Percentiles rank a stretch among this genome's conserved stretches.
Evolutionary conservation across 1,140 invertebrate species (phyloP).

Genomic region (Teleopsis dalmanni): DNA sequence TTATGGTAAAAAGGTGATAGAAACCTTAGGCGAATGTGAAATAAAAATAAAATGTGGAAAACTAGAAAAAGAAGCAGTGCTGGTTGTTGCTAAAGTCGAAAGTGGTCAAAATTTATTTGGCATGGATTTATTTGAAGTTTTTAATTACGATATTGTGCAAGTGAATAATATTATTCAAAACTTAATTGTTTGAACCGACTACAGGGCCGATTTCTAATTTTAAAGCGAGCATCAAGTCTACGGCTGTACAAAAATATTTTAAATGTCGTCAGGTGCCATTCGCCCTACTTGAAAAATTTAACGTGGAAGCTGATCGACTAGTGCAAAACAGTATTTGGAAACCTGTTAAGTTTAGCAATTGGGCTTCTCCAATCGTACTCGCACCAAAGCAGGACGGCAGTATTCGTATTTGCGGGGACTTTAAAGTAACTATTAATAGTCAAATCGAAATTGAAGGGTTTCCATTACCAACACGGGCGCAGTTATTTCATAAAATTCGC

Average conservation of each 20-base stretch:
- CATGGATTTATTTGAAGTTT: constrained; percentile 1
- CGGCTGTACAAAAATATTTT: constrained; percentile 6
- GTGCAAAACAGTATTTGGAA: constrained; percentile 15
- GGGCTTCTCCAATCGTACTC: constrained; percentile 40
- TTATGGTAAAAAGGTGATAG: too few relatives aligned
- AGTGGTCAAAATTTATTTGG: constrained; percentile 9
- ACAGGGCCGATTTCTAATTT: constrained; percentile 5
- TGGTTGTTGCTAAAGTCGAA: not conserved
- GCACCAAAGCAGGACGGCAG: constrained; percentile 44
- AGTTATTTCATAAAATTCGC: constrained; percentile 32
- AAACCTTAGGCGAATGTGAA: constrained; percentile 4
- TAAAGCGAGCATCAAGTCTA: constrained; percentile 6
- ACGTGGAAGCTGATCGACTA: constrained; percentile 21
- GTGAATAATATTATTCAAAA: not conserved
- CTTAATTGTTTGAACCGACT: not conserved
- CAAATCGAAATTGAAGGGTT: constrained; percentile 29
- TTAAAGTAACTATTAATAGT: constrained; percentile 25
- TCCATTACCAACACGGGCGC: constrained; percentile 29
- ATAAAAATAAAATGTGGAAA: constrained; percentile 7
- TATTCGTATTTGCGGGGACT: constrained; percentile 46
- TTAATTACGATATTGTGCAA: too few relatives aligned
- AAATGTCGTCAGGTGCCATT: constrained; percentile 16
- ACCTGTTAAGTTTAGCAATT: constrained; percentile 23
- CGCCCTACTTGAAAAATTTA: constrained; percentile 22
- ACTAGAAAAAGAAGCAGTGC: not conserved